Percentiles rank a stretch among this genome's conserved stretches.
These are phyloP conservation scores for Pristiophorus japonicus DNA, from an alignment of 2,113 vertebrate species.

Conservation along the genomic window DNA sequence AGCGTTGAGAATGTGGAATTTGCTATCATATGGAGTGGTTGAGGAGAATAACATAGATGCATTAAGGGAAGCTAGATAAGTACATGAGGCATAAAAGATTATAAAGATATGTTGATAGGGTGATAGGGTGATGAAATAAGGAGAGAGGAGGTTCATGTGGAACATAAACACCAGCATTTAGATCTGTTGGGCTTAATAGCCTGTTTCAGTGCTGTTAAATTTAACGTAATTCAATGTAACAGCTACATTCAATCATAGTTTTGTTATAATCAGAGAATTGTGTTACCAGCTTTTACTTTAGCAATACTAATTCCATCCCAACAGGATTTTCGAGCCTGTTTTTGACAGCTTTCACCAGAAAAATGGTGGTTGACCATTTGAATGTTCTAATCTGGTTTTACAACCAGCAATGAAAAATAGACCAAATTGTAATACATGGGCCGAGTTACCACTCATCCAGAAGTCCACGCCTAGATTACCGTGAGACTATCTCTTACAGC, in stretches of 20 bases:
- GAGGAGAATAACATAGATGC: not conserved
- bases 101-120: not conserved
- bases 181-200: not conserved
- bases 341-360: not conserved
- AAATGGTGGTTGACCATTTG: not conserved
- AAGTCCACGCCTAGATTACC: not conserved
- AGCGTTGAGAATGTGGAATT: no score
- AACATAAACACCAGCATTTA: no score
- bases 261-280: not conserved
- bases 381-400: not conserved
- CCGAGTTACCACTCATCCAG: not conserved
- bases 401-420: not conserved
- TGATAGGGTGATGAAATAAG: not conserved
- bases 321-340: not conserved
- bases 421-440: not conserved
- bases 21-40: no score
- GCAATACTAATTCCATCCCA: not conserved
- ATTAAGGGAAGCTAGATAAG: not conserved
- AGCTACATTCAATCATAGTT: not conserved
- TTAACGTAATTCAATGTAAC: not conserved
- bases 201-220: not conserved
- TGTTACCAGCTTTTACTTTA: not conserved
- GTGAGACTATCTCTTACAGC: not conserved
- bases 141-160: not conserved
- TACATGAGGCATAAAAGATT: not conserved